These are phyloP conservation scores for Plutella xylostella DNA, from an alignment of 2,888 invertebrate genomes.

Conservation along the genomic window DNA sequence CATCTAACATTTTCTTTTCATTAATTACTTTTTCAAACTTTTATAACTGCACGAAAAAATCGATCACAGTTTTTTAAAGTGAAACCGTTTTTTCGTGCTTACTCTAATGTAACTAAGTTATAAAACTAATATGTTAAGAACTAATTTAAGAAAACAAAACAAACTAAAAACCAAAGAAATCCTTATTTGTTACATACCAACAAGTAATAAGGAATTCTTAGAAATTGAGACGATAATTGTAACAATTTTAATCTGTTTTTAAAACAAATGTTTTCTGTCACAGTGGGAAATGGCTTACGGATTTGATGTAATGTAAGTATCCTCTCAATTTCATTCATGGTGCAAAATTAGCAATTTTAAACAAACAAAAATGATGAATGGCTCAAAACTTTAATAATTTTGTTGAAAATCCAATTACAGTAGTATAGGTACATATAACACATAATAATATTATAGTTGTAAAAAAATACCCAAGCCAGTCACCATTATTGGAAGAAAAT, in stretches of 20 bases:
- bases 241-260: conserved; percentile 1
- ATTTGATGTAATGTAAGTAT: conserved; percentile 1
- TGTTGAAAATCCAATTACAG: neutral
- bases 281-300: neutral
- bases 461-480: neutral
- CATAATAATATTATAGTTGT: neutral
- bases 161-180: conserved; percentile 28
- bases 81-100: neutral
- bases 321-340: conserved; percentile 19
- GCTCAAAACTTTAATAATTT: neutral
- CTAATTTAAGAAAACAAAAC: conserved; percentile 28
- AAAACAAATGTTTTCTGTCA: neutral
- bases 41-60: conserved; percentile 17
- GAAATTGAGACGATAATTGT: conserved; percentile 25
- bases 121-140: conserved; percentile 37
- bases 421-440: neutral
- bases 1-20: neutral
- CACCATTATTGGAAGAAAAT: conserved; percentile 14
- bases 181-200: conserved; percentile 28
- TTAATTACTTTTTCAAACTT: neutral
- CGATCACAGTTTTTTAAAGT: conserved; percentile 22
- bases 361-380: neutral
- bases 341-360: neutral
- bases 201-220: conserved; percentile 31
- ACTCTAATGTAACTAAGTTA: neutral